phyloP scores from a whole-genome alignment of 30 jellyfish, hydroid and myxozoan species.

The Clytia hemisphaerica region DNA sequence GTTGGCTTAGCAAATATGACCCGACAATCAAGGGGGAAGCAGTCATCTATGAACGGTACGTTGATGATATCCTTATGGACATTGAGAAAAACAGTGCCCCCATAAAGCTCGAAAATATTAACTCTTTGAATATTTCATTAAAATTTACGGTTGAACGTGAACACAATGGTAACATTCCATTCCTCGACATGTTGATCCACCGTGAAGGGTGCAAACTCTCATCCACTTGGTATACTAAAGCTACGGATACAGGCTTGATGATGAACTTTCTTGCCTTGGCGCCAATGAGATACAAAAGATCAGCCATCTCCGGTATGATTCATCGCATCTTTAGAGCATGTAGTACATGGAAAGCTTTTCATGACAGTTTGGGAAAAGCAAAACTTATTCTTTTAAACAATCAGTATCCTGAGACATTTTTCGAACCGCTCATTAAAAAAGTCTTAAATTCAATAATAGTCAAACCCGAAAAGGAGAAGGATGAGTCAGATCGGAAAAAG shows the following conservation, averaged over 20 bases:
- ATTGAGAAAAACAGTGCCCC: background rate
- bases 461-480: constrained; percentile 9
- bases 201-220: too few species aligned
- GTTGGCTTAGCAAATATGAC: too few species aligned
- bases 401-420: constrained; percentile 18
- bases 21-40: constrained; percentile 10
- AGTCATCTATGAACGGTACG: too few species aligned
- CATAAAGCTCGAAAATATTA: constrained; percentile 4
- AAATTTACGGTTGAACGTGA: constrained; percentile 13
- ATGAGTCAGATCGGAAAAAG: too few species aligned
- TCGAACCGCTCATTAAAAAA: constrained; percentile 18
- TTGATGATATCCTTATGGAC: too few species aligned
- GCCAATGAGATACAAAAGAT: constrained; percentile 3
- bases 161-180: too few species aligned
- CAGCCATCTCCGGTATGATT: too few species aligned
- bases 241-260: too few species aligned
- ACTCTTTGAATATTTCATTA: constrained; percentile 12
- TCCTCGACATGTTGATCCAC: too few species aligned
- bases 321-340: constrained; percentile 19
- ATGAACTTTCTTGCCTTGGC: too few species aligned
- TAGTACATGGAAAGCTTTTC: constrained; percentile 16
- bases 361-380: constrained; percentile 23
- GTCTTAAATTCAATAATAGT: background rate
- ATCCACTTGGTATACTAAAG: background rate
- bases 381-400: constrained; percentile 8